Evolutionary conservation across 2,888 invertebrate species (phyloP), one percentile per base, ranked within the genome.

Genomic region (Nebria salina): DNA sequence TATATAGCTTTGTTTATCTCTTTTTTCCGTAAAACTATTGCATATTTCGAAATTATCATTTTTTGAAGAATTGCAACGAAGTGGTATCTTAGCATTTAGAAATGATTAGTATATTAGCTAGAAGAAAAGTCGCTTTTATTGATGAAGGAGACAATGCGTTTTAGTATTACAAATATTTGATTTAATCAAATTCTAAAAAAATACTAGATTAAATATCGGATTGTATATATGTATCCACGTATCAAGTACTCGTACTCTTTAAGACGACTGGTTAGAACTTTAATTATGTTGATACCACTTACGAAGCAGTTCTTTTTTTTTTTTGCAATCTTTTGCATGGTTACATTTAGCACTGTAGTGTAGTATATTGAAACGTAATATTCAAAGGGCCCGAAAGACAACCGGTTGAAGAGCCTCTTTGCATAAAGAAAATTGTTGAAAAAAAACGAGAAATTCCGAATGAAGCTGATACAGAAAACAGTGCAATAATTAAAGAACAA

Each of bases 341-440:
- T 72, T 72, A 43, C 64, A 72, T 76, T 54, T 81, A 81, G 81
- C 81, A 81, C 81, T 76, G 81, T 81, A 81, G 81, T 81, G 81
- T 81, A 81, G 80, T 81, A 81, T 72, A 81, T 81, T 75, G 76
- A 76, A 76, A 76, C 76, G 72, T 81, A 68, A 76, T 81, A 76
- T 81, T 81, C 81, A 65, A 81, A 81, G 81, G 81, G 76, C 73
- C 72, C 65, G 76, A 81, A 64, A 20, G n/a, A 74, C n/a, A n/a
- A 25, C 76, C 81, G 42, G 66, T 73, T 41, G 34, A 73, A 73
- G 43, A 73, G 26, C 34, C 42, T 11, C 26, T 73, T 70, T 70
- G 70, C 70, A 70, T 70, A 70, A 70, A 70, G 70, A 34, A 70
- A 70, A 70, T 70, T 1, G 70, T 34, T 15, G 34, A 70, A 15